Evolutionary conservation across 2,113 vertebrate genomes (phyloP), one percentile per base, ranked within the genome.

Genomic region (Cygnus atratus): DNA sequence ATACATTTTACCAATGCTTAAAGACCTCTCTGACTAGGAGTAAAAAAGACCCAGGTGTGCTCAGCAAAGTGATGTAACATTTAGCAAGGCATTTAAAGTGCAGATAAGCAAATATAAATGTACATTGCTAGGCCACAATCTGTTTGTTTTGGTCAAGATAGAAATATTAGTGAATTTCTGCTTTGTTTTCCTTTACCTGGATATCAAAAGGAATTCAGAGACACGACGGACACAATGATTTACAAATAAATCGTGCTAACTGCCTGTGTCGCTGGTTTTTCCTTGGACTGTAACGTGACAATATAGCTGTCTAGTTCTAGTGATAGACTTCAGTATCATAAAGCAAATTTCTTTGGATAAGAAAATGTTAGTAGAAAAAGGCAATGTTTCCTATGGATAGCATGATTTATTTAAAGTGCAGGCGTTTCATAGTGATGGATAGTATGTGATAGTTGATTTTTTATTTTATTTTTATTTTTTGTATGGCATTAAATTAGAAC

Each of bases 91-190:
- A 29, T 26, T 41, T 65, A 50, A 13, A 48, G 15, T 58, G 77
- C 6, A 25, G 21, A 11, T 59, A 90, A 66, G 83, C 55, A 88
- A 71, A 35, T 31, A 4, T 94, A 24, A 77, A 66, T 33, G 46
- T 48, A n/a, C 57, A 22, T 71, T 52, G 68, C 15, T 35, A 72
- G 72, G 24, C 65, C 35, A 58, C 37, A 61, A 2, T 70, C 48
- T 88, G 57, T 89, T 95, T 74, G 59, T n/a, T 85, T 90, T 84
- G 43, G 46, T 84, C 55, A 75, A 88, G 43, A 84, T 24, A 86
- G 87, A 85, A 90, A 71, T 66, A 39, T 25, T 88, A 85, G 22
- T 28, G 20, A 65, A 19, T 84, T 68, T 43, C 24, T 63, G 8
- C 58, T 96, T 88, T 87, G 48, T 62, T 65, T 86, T 72, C 9